Conservation (phyloP, 2,888 invertebrate species). For the Agriopis aurantiaria region DNA sequence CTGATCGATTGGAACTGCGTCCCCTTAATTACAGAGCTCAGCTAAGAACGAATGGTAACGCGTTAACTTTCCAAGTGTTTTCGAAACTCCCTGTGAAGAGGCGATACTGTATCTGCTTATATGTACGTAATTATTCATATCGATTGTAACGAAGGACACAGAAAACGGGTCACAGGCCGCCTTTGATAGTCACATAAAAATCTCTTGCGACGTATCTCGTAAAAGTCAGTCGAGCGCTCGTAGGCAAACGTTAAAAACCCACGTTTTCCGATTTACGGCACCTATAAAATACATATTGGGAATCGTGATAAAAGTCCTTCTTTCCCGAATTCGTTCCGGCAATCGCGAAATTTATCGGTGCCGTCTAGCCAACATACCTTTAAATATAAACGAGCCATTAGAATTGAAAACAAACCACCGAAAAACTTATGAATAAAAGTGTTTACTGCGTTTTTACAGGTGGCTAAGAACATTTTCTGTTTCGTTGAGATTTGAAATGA, state of each 20-base stretch:
- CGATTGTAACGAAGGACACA: constrained; percentile 61
- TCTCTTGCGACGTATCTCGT: constrained; percentile 71
- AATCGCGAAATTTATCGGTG: constrained; percentile 72
- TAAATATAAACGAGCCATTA: constrained; percentile 37
- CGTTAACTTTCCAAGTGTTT: constrained; percentile 39
- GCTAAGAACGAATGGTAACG: constrained; percentile 37
- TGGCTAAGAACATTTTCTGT: no score
- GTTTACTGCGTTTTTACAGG: no score
- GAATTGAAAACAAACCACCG: constrained; percentile 50
- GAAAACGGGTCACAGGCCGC: constrained; percentile 64
- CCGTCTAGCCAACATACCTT: constrained; percentile 45
- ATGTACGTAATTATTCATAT: constrained; percentile 65
- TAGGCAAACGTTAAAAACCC: constrained; percentile 83
- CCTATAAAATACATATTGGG: constrained; percentile 85
- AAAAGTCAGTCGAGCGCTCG: constrained; percentile 78
- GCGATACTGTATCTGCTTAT: constrained; percentile 36
- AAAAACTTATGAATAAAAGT: background rate
- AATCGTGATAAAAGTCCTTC: constrained; percentile 81
- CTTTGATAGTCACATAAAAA: constrained; percentile 73
- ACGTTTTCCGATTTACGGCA: constrained; percentile 80
- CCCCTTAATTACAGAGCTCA: constrained; percentile 30
- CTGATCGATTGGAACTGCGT: constrained; percentile 34
- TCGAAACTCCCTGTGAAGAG: constrained; percentile 37
- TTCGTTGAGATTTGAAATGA: no score
- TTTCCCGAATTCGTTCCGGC: constrained; percentile 73